Evolutionary conservation across 2,888 invertebrate species (phyloP).

Genomic region (Trichogramma dendrolimi): DNA sequence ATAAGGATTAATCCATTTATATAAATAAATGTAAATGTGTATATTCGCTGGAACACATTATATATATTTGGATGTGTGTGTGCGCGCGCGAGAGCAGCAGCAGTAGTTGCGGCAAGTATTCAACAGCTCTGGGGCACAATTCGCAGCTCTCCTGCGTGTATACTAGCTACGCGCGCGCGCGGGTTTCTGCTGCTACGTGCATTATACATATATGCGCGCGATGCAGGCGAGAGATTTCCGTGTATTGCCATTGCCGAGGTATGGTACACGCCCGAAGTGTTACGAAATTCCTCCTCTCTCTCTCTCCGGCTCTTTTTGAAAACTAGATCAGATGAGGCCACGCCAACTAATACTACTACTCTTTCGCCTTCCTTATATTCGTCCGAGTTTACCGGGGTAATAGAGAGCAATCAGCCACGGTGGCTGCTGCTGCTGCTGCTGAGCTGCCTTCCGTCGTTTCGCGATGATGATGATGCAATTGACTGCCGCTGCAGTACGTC

Average conservation of each 20-base stretch:
- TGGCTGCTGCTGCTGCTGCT: slow-evolving; percentile 2
- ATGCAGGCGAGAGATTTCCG: slow-evolving; percentile 25
- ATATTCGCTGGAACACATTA: background rate
- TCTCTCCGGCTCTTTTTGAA: background rate
- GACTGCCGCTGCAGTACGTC: background rate
- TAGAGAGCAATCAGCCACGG: slow-evolving; percentile 19
- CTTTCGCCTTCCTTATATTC: slow-evolving; percentile 24
- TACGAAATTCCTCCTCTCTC: slow-evolving; percentile 21
- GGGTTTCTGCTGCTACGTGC: too few species aligned
- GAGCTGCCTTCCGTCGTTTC: slow-evolving; percentile 16
- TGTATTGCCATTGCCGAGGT: background rate
- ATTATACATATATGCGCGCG: too few species aligned
- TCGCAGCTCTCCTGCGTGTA: too few species aligned
- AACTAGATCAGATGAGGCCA: slow-evolving; percentile 26
- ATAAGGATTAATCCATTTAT: background rate
- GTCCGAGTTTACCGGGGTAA: slow-evolving; percentile 10
- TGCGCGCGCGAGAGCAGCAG: too few species aligned
- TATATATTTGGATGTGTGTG: too few species aligned
- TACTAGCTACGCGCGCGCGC: too few species aligned
- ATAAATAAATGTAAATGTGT: slow-evolving; percentile 1
- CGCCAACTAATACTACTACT: background rate
- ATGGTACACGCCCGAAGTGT: slow-evolving; percentile 24
- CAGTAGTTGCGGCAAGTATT: too few species aligned
- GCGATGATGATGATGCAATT: slow-evolving; percentile 12
- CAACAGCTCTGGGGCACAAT: too few species aligned